Conservation (phyloP, 2,113 vertebrate genomes). For the Caretta caretta region DNA sequence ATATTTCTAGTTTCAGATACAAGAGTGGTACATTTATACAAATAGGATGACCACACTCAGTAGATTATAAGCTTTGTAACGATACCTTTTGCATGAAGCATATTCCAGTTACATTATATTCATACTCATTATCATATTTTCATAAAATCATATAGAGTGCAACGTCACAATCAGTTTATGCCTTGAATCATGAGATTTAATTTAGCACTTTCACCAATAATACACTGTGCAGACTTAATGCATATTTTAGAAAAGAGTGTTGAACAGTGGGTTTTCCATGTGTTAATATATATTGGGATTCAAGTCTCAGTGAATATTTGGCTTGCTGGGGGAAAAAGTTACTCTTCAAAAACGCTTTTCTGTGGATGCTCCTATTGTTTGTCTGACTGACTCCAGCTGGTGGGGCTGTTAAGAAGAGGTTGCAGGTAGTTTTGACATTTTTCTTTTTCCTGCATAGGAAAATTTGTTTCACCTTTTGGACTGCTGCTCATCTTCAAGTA, state of each 20-base stretch:
- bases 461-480: neutral
- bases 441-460: slow-evolving; percentile 14
- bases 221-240: neutral
- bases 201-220: neutral
- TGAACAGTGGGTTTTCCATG: neutral
- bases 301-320: slow-evolving; percentile 2
- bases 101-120: too few relatives aligned
- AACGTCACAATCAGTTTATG: neutral
- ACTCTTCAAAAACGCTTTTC: neutral
- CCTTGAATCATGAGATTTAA: neutral
- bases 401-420: slow-evolving; percentile 8
- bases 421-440: neutral
- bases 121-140: too few relatives aligned
- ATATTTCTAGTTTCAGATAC: too few relatives aligned
- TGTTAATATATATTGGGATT: neutral
- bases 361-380: neutral
- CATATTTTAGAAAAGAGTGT: neutral
- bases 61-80: too few relatives aligned
- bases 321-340: neutral
- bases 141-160: too few relatives aligned
- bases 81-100: too few relatives aligned
- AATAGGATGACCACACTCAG: too few relatives aligned
- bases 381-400: neutral
- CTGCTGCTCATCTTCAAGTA: slow-evolving; percentile 65
- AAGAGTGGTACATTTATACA: too few relatives aligned